Base-by-base conservation (phyloP, 1,140 invertebrate genomes). In the Mesaphorura yosii region DNA sequence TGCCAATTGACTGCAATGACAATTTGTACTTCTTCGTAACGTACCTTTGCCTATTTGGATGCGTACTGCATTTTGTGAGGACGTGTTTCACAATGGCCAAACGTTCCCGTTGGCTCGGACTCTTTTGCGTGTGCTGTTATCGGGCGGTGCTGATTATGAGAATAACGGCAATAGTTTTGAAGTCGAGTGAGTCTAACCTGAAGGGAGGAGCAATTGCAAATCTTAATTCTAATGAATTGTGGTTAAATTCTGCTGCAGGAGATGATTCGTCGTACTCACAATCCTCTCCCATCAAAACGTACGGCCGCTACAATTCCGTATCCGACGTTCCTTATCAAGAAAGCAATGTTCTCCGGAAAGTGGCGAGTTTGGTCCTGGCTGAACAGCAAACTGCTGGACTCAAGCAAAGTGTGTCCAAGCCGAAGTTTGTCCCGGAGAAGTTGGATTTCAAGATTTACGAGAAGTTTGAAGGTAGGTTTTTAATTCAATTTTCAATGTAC, bases 401-500 rank as follows among this genome's bases (percentile, higher is more conserved):
- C 17, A 80, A 83, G 53, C 69, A 77, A 54, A 74, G 72, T 59
- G 69, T 79, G n/a, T 66, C 71, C 48, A 77, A 79, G 55, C 82
- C 82, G 29, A 83, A 81, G 66, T 82, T 82, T 68, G 78, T 85
- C 52, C 84, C 86, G 3, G 82, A 87, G 66, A 88, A 87, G 70
- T 71, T 89, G 59, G 81, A 88, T 71, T 86, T 83, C 70, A 78
- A 80, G 66, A 73, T 84, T 37, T 84, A 82, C 66, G 84, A 89
- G 71, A 87, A 86, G 71, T 90, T 88, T 71, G 84, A 90, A 83
- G 88, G 86, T 88, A 73, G 26, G 38, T n/a, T 27, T 28, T 53
- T 39, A 12, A 15, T 19, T 6, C 20, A 6, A 1, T 37, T 29
- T 29, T 45, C 25, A 26, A 23, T 37, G 29, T 19, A 50, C 10